A percentile compares a stretch with the other conserved stretches of the same genome.
phyloP scores from a whole-genome alignment of 2,888 invertebrate genomes.

The Pharmacophagus antenor region DNA sequence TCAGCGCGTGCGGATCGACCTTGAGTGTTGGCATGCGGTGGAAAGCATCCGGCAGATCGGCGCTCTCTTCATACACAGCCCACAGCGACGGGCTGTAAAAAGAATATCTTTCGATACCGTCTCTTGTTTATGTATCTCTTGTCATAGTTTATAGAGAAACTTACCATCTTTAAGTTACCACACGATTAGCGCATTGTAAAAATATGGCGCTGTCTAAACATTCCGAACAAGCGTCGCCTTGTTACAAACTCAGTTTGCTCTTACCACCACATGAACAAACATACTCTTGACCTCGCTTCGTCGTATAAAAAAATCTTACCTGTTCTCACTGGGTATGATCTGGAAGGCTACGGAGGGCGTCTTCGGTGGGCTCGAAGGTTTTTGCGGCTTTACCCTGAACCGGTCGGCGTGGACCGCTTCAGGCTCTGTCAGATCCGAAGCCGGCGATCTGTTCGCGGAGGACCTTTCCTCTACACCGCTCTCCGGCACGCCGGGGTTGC shows the following conservation, averaged over 20 bases:
- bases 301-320: constrained; percentile 45
- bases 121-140: no score
- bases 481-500: constrained; percentile 45
- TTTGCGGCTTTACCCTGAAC: constrained; percentile 44
- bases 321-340: constrained; percentile 75
- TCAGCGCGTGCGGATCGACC: constrained; percentile 64
- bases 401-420: constrained; percentile 42
- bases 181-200: no score
- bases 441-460: constrained; percentile 51
- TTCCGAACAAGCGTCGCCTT: no score
- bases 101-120: not conserved
- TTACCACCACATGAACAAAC: no score
- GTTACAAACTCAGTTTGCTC: no score
- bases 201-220: no score
- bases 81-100: constrained; percentile 66
- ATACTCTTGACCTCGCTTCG: no score
- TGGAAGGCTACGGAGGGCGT: constrained; percentile 73
- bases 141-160: no score
- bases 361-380: constrained; percentile 54
- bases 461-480: constrained; percentile 59
- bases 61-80: constrained; percentile 71
- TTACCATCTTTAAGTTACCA: no score
- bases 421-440: constrained; percentile 49
- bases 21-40: constrained; percentile 62
- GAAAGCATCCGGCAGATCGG: constrained; percentile 50